These are phyloP conservation scores for Styela plicata DNA, from an alignment of 23 tunicate species.

Conservation along the genomic window DNA sequence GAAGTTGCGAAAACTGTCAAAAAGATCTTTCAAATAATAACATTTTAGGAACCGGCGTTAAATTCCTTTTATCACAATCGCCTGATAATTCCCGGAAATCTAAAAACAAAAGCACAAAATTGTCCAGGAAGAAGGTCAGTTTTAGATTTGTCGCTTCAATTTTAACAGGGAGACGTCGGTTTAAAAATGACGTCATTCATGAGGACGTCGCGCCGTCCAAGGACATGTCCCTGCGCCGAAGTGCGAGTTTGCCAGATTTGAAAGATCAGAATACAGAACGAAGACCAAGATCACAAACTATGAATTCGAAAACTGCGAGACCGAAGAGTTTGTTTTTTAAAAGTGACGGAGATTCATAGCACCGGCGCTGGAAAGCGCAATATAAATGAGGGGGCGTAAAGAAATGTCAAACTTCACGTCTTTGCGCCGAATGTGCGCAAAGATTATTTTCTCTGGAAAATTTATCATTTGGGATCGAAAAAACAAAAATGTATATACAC, in stretches of 20 bases:
- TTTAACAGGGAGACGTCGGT: not conserved
- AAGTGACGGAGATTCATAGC: no score
- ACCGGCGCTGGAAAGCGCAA: no score
- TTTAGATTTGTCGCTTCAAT: not conserved
- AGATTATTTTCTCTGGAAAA: no score
- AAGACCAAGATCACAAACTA: not conserved
- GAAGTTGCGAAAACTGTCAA: not conserved
- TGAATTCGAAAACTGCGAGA: not conserved
- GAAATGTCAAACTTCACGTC: no score
- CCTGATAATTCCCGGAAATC: no score
- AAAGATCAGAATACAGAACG: not conserved
- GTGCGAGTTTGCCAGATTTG: not conserved
- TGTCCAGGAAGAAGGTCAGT: slow-evolving; percentile 7
- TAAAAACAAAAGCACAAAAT: not conserved
- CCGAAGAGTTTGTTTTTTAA: not conserved
- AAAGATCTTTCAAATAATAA: not conserved
- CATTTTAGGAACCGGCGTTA: not conserved
- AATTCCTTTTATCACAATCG: not conserved
- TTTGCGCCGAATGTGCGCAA: no score
- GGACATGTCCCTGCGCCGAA: not conserved
- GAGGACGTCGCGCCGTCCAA: not conserved
- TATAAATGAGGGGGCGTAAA: no score
- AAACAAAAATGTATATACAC: no score
- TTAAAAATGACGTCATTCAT: not conserved
- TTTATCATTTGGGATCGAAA: no score